Base-by-base conservation (phyloP, 2,113 vertebrate species). In the Glaucidium brasilianum region DNA sequence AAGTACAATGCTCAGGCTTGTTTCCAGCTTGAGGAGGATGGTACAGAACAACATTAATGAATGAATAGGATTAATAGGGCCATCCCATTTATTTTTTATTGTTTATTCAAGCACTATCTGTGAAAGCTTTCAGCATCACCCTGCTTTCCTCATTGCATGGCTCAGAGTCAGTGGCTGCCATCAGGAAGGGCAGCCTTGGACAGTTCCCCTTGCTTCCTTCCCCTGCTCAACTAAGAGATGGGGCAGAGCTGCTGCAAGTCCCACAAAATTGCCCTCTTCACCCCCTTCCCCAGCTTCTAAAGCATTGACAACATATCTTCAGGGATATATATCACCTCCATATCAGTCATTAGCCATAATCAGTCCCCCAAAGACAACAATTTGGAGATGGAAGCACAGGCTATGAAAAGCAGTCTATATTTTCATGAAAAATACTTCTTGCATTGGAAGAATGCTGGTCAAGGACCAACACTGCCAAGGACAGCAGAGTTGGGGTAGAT, bases 181-280 rank as follows among this genome's bases (percentile, higher is more conserved):
- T 96, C 94, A 93, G 75, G 81, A 85, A 23, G 63, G 85, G 77
- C 67, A 85, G 81, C 87, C 82, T 78, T 82, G 95, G 93, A 90
- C 81, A 94, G 89, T 68, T 95, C 83, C 91, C n/a, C 20, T 76
- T 35, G 41, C 10, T 26, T 30, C 17, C 10, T 26, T 30, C 17
- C 60, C n/a, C 56, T 23, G 52, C 50, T 60, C 80, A 50, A 1
- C 41, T 35, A 49, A 30, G 41, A 64, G 64, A 56, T 15, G 27
- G 58, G 35, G 69, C 55, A 67, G 41, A 80, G 35, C 23, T 83
- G 66, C 74, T 74, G 63, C 27, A 43, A 69, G 55, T 14, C 43
- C 26, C 39, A 72, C 4, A 56, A 26, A 22, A 56, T 2, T 30
- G 8, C 15, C 29, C 39, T 5, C 2, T 34, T n/a, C 26, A 2